phyloP scores from a whole-genome alignment of 2,797 vertebrate species.

The Xiphorhynchus erythropygius region DNA sequence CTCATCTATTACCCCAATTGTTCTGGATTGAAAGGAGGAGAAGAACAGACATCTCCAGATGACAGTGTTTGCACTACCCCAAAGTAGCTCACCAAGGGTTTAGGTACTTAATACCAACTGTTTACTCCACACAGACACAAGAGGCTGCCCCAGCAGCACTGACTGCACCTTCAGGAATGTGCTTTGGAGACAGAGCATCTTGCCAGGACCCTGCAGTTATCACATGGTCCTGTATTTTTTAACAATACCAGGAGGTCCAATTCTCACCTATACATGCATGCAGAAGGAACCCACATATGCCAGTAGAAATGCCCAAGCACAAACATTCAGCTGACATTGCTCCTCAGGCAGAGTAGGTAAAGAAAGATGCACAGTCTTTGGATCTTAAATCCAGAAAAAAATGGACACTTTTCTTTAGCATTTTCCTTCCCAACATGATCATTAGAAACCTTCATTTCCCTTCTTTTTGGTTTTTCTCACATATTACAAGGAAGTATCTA shows the following conservation, averaged over 20 bases:
- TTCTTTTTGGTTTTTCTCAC: background rate
- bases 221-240: background rate
- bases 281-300: background rate
- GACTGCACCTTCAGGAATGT: background rate
- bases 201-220: constrained; percentile 33
- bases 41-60: background rate
- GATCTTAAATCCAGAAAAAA: background rate
- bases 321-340: background rate
- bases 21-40: background rate
- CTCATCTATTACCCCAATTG: constrained; percentile 37
- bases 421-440: background rate
- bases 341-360: background rate
- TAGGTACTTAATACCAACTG: background rate
- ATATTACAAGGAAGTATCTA: background rate
- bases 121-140: background rate
- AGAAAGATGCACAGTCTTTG: background rate
- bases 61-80: background rate
- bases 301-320: background rate
- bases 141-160: background rate
- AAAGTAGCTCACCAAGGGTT: background rate
- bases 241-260: background rate
- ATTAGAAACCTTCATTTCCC: background rate
- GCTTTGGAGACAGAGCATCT: background rate
- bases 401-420: background rate
- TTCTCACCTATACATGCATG: background rate